A percentile compares a stretch with the other conserved stretches of the same genome.
These are phyloP conservation scores for Hippocampus comes DNA, from an alignment of 2,113 vertebrate genomes.

Conservation along the genomic window DNA sequence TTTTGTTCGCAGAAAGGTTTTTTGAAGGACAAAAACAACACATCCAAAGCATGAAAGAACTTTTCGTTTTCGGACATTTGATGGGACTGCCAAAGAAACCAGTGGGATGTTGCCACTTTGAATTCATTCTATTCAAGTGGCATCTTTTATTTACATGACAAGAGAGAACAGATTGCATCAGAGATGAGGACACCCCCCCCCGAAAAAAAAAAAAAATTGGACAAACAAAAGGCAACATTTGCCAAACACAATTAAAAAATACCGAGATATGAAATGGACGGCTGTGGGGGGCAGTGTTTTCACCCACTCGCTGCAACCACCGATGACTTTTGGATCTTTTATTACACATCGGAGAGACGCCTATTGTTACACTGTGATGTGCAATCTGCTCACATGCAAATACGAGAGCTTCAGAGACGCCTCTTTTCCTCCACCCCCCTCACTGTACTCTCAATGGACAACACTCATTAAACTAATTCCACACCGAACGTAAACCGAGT, in stretches of 20 bases:
- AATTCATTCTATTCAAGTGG: slow-evolving; percentile 63
- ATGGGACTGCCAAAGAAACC: slow-evolving; percentile 69
- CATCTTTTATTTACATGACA: slow-evolving; percentile 74
- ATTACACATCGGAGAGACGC: slow-evolving; percentile 59
- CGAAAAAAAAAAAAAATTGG: slow-evolving; percentile 20
- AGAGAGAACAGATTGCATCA: slow-evolving; percentile 66
- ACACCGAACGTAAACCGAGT: slow-evolving; percentile 61
- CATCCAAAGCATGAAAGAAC: slow-evolving; percentile 45
- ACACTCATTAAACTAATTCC: slow-evolving; percentile 72
- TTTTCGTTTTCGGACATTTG: slow-evolving; percentile 52
- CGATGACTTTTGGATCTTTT: slow-evolving; percentile 65
- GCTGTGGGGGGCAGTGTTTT: slow-evolving; percentile 11
- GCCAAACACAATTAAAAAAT: slow-evolving; percentile 65
- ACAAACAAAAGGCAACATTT: slow-evolving; percentile 60
- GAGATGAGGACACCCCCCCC: slow-evolving; percentile 33
- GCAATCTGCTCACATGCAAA: slow-evolving; percentile 72
- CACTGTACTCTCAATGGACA: slow-evolving; percentile 64
- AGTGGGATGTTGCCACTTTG: slow-evolving; percentile 69
- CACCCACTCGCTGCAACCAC: slow-evolving; percentile 47
- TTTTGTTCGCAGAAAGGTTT: slow-evolving; percentile 41
- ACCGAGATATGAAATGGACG: slow-evolving; percentile 33
- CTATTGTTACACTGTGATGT: slow-evolving; percentile 65
- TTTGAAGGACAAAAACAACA: slow-evolving; percentile 37
- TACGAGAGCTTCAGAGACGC: slow-evolving; percentile 54
- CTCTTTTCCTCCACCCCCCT: slow-evolving; percentile 31